Conservation (phyloP, 2,888 invertebrate species). For the Hyposoter didymator region DNA sequence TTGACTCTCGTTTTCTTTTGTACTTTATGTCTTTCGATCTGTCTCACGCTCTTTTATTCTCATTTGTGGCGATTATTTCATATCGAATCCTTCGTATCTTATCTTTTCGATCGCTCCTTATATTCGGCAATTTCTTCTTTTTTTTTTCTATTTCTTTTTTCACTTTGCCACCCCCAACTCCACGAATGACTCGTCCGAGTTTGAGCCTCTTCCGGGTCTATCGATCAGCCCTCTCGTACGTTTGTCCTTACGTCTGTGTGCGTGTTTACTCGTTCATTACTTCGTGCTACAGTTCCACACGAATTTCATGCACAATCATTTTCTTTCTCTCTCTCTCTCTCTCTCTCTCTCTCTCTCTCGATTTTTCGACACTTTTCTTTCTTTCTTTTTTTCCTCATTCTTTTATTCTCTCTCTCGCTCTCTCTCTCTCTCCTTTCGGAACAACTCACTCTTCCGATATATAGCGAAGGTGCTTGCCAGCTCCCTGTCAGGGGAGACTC, state of each 20-base stretch:
- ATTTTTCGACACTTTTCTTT: neutral
- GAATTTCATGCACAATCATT: slow-evolving; percentile 56
- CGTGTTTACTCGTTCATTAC: neutral
- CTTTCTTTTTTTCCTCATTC: neutral
- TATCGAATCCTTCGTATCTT: slow-evolving; percentile 5
- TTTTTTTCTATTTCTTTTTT: slow-evolving; percentile 30
- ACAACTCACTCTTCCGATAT: neutral
- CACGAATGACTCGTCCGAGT: slow-evolving; percentile 30
- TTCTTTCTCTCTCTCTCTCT: slow-evolving; percentile 1
- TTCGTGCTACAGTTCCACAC: slow-evolving; percentile 20
- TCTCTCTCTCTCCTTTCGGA: neutral
- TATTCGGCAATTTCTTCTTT: neutral
- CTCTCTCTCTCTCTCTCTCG: neutral
- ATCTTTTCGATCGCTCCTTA: neutral
- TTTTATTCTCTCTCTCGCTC: neutral
- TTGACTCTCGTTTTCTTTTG: neutral
- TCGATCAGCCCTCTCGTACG: slow-evolving; percentile 50
- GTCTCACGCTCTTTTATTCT: neutral
- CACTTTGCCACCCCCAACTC: neutral
- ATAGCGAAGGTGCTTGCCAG: neutral
- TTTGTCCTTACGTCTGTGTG: slow-evolving; percentile 44
- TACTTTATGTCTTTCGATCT: neutral
- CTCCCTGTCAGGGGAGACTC: neutral
- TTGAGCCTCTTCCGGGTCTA: slow-evolving; percentile 40
- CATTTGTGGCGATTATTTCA: neutral